Conservation (phyloP, 2,888 invertebrate species). For the Sericinus montela region DNA sequence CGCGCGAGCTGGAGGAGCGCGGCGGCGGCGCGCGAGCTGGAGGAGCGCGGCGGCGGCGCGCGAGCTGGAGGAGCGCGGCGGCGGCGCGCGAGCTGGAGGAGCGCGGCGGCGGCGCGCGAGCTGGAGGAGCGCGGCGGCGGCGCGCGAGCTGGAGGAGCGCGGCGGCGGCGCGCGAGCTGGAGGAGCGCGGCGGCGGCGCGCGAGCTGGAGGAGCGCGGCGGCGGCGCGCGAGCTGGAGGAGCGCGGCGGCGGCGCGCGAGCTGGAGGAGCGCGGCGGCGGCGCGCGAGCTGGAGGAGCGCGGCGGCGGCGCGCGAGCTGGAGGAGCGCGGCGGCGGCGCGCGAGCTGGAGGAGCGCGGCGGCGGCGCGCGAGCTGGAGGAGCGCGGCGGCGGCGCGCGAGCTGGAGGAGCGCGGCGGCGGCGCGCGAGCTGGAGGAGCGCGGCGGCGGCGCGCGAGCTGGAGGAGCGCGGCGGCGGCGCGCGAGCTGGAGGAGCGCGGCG, state of each 20-base stretch:
- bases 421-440: constrained; percentile 93
- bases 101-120: too few species aligned
- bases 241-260: constrained; percentile 91
- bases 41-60: too few species aligned
- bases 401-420: too few species aligned
- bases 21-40: too few species aligned
- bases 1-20: too few species aligned
- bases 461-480: constrained; percentile 93
- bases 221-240: constrained; percentile 92
- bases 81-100: too few species aligned
- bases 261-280: too few species aligned
- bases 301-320: too few species aligned
- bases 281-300: constrained; percentile 90
- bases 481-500: constrained; percentile 91
- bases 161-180: too few species aligned
- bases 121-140: too few species aligned
- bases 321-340: constrained; percentile 89
- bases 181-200: constrained; percentile 91
- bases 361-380: constrained; percentile 93
- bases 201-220: constrained; percentile 91
- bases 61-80: too few species aligned
- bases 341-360: constrained; percentile 92
- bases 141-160: constrained; percentile 93
- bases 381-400: constrained; percentile 91
- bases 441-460: constrained; percentile 89